Base-by-base conservation (phyloP, 2,113 vertebrate genomes). In the Calidris pugnax region DNA sequence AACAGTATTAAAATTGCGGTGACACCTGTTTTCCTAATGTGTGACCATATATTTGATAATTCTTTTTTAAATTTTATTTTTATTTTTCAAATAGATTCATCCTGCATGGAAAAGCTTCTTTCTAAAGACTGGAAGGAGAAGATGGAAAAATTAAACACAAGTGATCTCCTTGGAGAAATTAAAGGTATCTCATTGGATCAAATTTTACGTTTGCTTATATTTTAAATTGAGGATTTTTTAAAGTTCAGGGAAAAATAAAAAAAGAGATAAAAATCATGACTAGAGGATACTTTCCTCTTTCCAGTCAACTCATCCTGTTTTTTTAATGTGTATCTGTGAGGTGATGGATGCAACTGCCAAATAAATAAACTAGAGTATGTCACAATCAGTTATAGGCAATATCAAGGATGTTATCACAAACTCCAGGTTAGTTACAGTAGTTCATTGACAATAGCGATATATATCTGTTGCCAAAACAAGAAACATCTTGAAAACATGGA, bases 41-140 rank as follows among this genome's bases (percentile, higher is more conserved):
- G 24, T 63, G 63, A 59, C 35, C 77, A 76, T 83, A 57, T 72
- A 37, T 91, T 87, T 95, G 56, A 57, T 73, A 37, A 74, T 72
- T 78, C 13, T 91, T 94, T 64, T 88, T 48, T 57, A 55, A 69
- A 89, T 93, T 59, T 93, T 7, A 39, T 35, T 35, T 62, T 92
- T 80, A 92, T 37, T 75, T 79, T 89, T 92, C 24, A 91, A 94
- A 95, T 92, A 99, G 99, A 99, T 96, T 99, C 99, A 56, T 98
- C 99, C 90, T 99, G 99, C 95, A 99, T 99, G 99, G 99, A 99
- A 98, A 99, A 99, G 90, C 98, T 99, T 93, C 99, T 99, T 96
- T 99, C 99, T 96, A 99, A 99, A 98, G 99, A 99, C 96, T 99
- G 99, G 99, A 99, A 99, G 95, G 99, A 99, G 97, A 99, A 99